These are phyloP conservation scores for Malurus alboscapulatus DNA, from an alignment of 2,113 vertebrate genomes.

Conservation along the genomic window DNA sequence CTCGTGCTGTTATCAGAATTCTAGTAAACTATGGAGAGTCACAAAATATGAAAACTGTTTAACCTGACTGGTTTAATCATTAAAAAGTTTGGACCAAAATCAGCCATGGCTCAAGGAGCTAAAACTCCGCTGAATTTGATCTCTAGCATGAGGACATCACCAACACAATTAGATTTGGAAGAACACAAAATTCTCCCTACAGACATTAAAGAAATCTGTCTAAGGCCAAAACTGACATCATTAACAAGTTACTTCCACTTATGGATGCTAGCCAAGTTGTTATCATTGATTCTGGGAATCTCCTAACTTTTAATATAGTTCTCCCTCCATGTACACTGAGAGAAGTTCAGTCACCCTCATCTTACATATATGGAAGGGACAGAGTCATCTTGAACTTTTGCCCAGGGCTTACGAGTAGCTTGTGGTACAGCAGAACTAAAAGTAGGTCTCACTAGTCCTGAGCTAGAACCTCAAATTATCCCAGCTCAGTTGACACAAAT, in stretches of 20 bases:
- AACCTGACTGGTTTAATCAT: conserved; percentile 38
- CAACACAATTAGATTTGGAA: neutral
- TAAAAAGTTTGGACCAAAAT: conserved; percentile 17
- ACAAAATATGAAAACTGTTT: conserved; percentile 16
- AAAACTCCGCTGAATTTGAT: neutral
- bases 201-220: neutral
- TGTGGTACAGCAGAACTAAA: neutral
- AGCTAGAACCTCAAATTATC: neutral
- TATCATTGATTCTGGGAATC: neutral
- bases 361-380: neutral
- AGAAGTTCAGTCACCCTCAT: neutral
- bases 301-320: neutral
- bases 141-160: neutral
- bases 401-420: neutral
- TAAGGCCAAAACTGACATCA: neutral
- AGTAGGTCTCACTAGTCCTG: neutral
- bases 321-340: neutral
- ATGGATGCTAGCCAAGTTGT: neutral
- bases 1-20: neutral
- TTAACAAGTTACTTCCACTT: neutral
- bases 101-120: neutral
- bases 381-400: neutral
- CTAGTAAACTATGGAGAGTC: conserved; percentile 8
- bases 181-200: neutral
- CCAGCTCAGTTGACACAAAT: neutral